Conservation (phyloP, 1,140 invertebrate genomes). For the Monochamus saltuarius region DNA sequence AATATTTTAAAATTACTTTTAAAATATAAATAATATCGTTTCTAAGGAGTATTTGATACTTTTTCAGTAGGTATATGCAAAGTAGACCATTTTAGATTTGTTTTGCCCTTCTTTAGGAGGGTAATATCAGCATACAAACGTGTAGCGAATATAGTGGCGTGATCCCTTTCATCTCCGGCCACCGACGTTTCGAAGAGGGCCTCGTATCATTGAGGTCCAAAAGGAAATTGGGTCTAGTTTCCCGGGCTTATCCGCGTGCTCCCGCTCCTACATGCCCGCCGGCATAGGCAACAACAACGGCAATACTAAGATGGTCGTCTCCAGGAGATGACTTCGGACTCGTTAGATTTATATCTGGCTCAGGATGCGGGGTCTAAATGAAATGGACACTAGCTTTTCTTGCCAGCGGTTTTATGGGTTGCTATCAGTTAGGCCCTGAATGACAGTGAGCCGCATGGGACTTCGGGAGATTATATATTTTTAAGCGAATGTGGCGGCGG, state of each 20-base stretch:
- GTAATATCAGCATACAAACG: constrained; percentile 11
- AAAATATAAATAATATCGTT: not conserved
- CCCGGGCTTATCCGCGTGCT: too few relatives aligned
- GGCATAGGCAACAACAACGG: constrained; percentile 9
- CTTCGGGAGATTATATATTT: constrained; percentile 20
- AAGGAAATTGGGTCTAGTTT: constrained; percentile 28
- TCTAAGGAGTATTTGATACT: constrained; percentile 1
- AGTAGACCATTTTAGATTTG: too few relatives aligned
- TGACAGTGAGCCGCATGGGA: constrained; percentile 17
- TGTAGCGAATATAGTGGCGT: constrained; percentile 2
- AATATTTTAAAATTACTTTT: not conserved
- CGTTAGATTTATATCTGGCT: constrained; percentile 23
- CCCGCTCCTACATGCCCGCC: too few relatives aligned
- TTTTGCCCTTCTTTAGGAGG: too few relatives aligned
- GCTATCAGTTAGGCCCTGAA: constrained; percentile 20
- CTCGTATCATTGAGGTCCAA: constrained; percentile 21
- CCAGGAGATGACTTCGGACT: constrained; percentile 10
- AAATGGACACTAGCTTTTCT: constrained; percentile 24
- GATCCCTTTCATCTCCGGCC: constrained; percentile 20
- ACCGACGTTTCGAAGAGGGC: constrained; percentile 10
- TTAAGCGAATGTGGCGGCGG: not conserved
- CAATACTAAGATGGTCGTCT: constrained; percentile 18
- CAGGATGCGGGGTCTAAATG: constrained; percentile 21
- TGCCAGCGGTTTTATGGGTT: constrained; percentile 18
- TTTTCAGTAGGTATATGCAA: too few relatives aligned